A percentile compares a stretch with the other conserved stretches of the same genome.
These are phyloP conservation scores for Zalophus californianus DNA, from an alignment of 2,797 vertebrate genomes.

Conservation along the genomic window DNA sequence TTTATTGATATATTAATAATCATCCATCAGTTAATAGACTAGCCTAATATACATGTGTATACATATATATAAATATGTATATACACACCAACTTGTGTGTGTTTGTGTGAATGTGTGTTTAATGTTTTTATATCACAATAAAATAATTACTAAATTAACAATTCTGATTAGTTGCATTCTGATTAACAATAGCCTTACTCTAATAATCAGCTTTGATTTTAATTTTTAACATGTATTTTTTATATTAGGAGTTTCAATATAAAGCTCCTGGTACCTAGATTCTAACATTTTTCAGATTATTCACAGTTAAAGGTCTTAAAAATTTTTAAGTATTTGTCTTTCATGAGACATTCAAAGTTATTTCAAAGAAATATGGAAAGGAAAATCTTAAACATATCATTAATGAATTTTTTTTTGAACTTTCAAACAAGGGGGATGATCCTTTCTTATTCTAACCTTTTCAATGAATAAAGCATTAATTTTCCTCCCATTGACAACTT, in stretches of 20 bases:
- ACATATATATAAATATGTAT: background rate
- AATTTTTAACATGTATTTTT: background rate
- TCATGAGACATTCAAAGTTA: slow-evolving; percentile 24
- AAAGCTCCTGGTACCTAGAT: background rate
- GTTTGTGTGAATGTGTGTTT: background rate
- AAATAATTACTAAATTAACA: slow-evolving; percentile 36
- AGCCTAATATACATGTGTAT: background rate
- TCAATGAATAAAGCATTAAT: slow-evolving; percentile 57
- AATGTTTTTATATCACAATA: background rate
- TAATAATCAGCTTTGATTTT: background rate
- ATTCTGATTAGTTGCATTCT: background rate
- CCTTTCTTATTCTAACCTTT: slow-evolving; percentile 40
- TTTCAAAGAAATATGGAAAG: slow-evolving; percentile 68
- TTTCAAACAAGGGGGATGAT: background rate
- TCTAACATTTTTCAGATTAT: slow-evolving; percentile 42
- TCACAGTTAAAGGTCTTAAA: slow-evolving; percentile 1
- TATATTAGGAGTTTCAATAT: background rate
- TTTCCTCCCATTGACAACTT: slow-evolving; percentile 43
- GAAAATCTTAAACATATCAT: background rate
- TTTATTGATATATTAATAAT: background rate
- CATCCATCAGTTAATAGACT: background rate
- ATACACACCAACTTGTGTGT: background rate
- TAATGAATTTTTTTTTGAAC: slow-evolving; percentile 5
- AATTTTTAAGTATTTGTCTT: slow-evolving; percentile 38
- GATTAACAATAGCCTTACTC: background rate